phyloP scores from a whole-genome alignment of 2,113 vertebrate genomes.

The Hemiscyllium ocellatum region DNA sequence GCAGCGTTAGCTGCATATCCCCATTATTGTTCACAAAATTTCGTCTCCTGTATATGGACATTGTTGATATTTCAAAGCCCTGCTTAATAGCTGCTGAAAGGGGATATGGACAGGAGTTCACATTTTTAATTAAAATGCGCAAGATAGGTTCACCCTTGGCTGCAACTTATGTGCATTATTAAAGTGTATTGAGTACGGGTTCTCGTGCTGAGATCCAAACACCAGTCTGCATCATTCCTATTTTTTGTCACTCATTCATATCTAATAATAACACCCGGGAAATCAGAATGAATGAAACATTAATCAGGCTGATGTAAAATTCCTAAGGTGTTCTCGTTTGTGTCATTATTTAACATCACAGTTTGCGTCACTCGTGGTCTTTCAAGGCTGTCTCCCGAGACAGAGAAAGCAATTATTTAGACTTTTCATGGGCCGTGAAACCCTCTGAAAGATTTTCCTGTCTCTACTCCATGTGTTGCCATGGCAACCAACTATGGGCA shows the following conservation, averaged over 20 bases:
- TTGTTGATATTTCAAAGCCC: not conserved
- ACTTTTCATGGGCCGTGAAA: slow-evolving; percentile 37
- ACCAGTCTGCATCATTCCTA: not conserved
- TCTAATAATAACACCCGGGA: slow-evolving; percentile 35
- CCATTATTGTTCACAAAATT: no score
- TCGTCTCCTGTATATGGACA: not conserved
- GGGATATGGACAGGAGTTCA: not conserved
- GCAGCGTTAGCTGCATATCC: not conserved
- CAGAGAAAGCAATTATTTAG: slow-evolving; percentile 39
- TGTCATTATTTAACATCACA: slow-evolving; percentile 39
- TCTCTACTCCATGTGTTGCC: slow-evolving; percentile 35
- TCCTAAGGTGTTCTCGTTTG: slow-evolving; percentile 38
- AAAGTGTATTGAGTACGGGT: not conserved
- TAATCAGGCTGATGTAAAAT: slow-evolving; percentile 40
- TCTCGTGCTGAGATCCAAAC: not conserved
- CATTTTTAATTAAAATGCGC: slow-evolving; percentile 28
- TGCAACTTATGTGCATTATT: not conserved
- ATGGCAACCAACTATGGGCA: slow-evolving; percentile 40
- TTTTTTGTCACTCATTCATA: slow-evolving; percentile 36
- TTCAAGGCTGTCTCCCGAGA: slow-evolving; percentile 38
- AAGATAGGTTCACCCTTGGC: not conserved
- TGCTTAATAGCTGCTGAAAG: slow-evolving; percentile 17
- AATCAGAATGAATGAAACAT: slow-evolving; percentile 37
- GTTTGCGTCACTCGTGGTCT: slow-evolving; percentile 38
- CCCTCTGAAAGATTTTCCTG: slow-evolving; percentile 31